Evolutionary conservation across 2,113 vertebrate genomes (phyloP), one percentile per base, ranked within the genome.

Genomic region (Oryzias celebensis): DNA sequence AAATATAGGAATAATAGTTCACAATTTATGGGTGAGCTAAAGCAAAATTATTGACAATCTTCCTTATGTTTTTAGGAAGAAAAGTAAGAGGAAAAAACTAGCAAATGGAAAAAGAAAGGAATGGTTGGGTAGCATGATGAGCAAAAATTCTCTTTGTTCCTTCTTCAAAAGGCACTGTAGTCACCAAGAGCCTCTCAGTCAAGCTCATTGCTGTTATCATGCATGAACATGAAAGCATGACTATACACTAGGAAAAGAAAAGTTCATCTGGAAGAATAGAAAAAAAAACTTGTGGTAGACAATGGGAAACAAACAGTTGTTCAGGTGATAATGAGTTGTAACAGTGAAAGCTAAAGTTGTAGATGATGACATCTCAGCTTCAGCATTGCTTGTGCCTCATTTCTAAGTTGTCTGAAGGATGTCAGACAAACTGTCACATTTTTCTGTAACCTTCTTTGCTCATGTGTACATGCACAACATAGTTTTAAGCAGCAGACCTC

Each of bases 111-210:
- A 60, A 56, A 69, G 51, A 77, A 57, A 50, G 64, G 52, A 50
- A 67, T 52, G 71, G 12, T 44, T 63, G 64, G 52, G 53, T 54
- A 18, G 45, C 31, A 66, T 77, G 72, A 67, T 57, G 63, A 42
- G 65, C 53, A 67, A 78, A 68, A 75, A 82, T 85, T 88, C 77
- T 84, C 83, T 89, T 88, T 89, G 86, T 88, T 89, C 83, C 47
- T n/a, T 73, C 85, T 82, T 89, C 86, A 89, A 88, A 88, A 78
- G 56, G 54, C 56, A 60, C 75, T 75, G 14, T 12, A 79, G 73
- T 60, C 81, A 83, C 45, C 73, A 58, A 44, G 47, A 18, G 53
- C 65, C 61, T 72, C 76, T 70, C 73, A 77, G 59, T 77, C 82
- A 55, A 52, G 54, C 78, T 85, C 64, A 71, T 83, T 71, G 77